Evolutionary conservation across 1,140 invertebrate species (phyloP).

Genomic region (Teleopsis dalmanni): DNA sequence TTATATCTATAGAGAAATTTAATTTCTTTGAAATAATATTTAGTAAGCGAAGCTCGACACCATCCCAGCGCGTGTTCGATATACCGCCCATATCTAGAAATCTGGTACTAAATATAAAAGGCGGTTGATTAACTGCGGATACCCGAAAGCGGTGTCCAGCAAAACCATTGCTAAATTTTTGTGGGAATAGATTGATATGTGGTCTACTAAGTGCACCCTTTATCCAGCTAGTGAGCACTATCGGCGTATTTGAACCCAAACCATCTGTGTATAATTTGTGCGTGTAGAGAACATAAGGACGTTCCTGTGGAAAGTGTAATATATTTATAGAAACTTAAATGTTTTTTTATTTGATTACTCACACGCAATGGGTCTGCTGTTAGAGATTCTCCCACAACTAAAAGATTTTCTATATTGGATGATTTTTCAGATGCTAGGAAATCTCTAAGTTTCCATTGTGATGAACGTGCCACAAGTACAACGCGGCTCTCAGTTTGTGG

Average conservation of each 20-base stretch:
- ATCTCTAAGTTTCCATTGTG: conserved; percentile 62
- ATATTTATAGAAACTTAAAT: conserved; percentile 19
- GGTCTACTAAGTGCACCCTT: conserved; percentile 53
- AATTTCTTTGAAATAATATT: conserved; percentile 52
- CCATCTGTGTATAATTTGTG: conserved; percentile 62
- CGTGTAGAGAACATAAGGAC: conserved; percentile 61
- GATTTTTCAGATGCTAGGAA: conserved; percentile 55
- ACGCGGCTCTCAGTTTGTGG: conserved; percentile 52
- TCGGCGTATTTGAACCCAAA: conserved; percentile 54
- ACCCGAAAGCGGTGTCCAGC: conserved; percentile 62
- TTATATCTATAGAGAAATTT: conserved; percentile 62
- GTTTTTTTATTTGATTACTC: conserved; percentile 9
- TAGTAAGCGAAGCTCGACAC: conserved; percentile 58
- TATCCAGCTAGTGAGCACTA: conserved; percentile 60
- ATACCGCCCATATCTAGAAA: conserved; percentile 25
- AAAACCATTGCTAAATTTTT: conserved; percentile 58
- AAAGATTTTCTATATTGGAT: conserved; percentile 56
- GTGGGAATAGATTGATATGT: conserved; percentile 56
- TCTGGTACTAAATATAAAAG: conserved; percentile 59
- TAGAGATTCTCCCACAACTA: conserved; percentile 55
- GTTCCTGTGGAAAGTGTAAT: conserved; percentile 45
- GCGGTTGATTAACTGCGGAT: conserved; percentile 58
- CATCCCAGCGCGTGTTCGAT: conserved; percentile 46
- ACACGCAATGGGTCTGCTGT: conserved; percentile 43
- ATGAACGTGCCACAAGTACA: conserved; percentile 55